phyloP scores from a whole-genome alignment of 2,113 vertebrate genomes.

The Leucoraja erinaceus region DNA sequence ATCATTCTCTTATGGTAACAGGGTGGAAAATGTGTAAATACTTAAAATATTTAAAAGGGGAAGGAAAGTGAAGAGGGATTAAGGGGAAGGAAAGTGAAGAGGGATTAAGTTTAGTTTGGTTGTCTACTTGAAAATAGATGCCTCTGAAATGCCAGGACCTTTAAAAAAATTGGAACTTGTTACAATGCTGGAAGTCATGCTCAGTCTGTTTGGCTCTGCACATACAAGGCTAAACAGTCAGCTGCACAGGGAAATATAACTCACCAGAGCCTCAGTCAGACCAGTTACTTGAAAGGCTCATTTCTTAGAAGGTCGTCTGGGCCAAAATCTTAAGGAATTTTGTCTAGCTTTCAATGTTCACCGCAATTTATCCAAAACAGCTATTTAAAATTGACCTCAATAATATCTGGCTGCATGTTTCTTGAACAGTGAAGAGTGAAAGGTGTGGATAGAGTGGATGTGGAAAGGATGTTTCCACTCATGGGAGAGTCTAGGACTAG shows the following conservation, averaged over 20 bases:
- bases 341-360: background rate
- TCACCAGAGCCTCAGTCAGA: background rate
- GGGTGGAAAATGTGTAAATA: background rate
- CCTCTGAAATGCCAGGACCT: background rate
- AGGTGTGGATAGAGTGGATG: too few relatives aligned
- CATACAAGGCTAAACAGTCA: background rate
- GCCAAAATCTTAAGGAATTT: background rate
- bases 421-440: background rate
- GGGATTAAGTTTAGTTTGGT: background rate
- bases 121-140: background rate
- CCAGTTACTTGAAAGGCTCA: background rate
- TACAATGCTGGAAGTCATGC: background rate
- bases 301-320: background rate
- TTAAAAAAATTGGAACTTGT: background rate
- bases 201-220: background rate
- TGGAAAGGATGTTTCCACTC: too few relatives aligned
- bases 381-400: background rate
- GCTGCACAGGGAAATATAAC: background rate
- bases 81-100: background rate
- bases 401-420: background rate
- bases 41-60: conserved; percentile 1
- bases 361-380: background rate
- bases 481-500: too few relatives aligned
- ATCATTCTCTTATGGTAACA: background rate
- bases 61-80: background rate